A percentile compares a stretch with the other conserved stretches of the same genome.
Conservation (phyloP, 1,140 invertebrate genomes). For the Stratiolaelaps scimitus region DNA sequence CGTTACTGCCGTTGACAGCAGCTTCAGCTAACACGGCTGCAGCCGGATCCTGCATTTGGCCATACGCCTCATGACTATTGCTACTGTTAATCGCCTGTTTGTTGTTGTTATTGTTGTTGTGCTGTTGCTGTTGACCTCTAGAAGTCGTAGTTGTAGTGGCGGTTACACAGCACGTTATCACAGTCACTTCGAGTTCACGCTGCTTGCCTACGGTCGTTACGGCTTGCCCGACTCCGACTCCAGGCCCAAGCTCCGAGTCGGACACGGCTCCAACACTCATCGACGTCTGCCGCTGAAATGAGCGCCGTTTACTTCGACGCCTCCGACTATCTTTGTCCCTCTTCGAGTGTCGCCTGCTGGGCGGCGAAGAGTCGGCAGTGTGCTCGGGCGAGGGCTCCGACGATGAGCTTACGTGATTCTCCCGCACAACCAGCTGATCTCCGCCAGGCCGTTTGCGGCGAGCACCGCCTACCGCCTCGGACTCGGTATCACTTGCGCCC, state of each 20-base stretch:
- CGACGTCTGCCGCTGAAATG: conserved; percentile 23
- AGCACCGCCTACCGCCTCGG: conserved; percentile 12
- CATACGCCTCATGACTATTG: neutral
- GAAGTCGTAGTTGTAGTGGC: conserved; percentile 17
- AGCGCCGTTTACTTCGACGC: conserved; percentile 12
- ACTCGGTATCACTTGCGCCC: neutral
- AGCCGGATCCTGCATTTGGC: neutral
- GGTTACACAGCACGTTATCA: conserved; percentile 22
- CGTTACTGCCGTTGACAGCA: neutral
- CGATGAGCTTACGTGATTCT: conserved; percentile 17
- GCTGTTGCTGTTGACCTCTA: neutral
- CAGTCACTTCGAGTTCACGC: conserved; percentile 20
- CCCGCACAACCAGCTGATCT: conserved; percentile 12
- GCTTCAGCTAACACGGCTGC: neutral
- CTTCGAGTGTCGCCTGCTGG: conserved; percentile 2
- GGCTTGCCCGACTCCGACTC: neutral
- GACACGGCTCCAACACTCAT: conserved; percentile 5
- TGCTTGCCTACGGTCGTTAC: neutral
- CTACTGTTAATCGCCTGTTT: neutral
- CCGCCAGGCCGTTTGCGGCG: conserved; percentile 9
- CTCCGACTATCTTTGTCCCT: neutral
- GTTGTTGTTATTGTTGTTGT: conserved; percentile 19
- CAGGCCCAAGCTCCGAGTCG: neutral
- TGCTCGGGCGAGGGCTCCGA: conserved; percentile 24
- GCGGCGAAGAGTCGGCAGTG: conserved; percentile 19